These are phyloP conservation scores for Stenotaenia linearis DNA, from an alignment of 2,888 invertebrate species.

Conservation along the genomic window DNA sequence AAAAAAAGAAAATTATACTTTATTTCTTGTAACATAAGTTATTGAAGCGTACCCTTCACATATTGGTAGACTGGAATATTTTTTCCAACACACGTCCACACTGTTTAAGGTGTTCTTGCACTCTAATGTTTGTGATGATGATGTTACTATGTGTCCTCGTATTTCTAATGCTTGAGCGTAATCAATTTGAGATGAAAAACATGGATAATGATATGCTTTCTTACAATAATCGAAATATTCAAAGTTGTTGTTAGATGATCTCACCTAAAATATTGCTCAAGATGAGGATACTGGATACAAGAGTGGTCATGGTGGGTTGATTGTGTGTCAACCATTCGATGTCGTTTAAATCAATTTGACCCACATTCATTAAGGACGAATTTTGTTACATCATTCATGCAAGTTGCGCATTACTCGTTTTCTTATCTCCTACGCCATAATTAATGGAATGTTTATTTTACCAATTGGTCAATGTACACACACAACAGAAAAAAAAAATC, in stretches of 20 bases:
- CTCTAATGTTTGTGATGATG: neutral
- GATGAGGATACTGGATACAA: constrained; percentile 5
- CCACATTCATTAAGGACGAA: constrained; percentile 26
- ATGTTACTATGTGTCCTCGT: neutral
- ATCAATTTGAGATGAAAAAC: neutral
- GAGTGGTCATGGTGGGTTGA: constrained; percentile 12
- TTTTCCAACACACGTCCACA: neutral
- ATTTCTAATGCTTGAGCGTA: neutral
- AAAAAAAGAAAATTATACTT: neutral
- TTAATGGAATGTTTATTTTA: neutral
- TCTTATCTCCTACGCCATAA: neutral
- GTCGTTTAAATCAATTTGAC: constrained; percentile 16
- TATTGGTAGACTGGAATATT: neutral
- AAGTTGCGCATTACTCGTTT: neutral
- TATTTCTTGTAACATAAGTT: neutral
- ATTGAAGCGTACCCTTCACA: too few species aligned
- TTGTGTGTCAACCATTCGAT: constrained; percentile 21
- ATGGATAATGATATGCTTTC: neutral
- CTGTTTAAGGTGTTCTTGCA: neutral
- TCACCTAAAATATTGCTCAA: constrained; percentile 16
- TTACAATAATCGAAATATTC: neutral
- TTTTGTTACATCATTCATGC: neutral
- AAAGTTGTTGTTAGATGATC: neutral
- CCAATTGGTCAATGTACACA: neutral
- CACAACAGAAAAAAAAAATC: neutral